Evolutionary conservation across 2,888 invertebrate genomes (phyloP), one percentile per base, ranked within the genome.

Genomic region (Clivina fossor): DNA sequence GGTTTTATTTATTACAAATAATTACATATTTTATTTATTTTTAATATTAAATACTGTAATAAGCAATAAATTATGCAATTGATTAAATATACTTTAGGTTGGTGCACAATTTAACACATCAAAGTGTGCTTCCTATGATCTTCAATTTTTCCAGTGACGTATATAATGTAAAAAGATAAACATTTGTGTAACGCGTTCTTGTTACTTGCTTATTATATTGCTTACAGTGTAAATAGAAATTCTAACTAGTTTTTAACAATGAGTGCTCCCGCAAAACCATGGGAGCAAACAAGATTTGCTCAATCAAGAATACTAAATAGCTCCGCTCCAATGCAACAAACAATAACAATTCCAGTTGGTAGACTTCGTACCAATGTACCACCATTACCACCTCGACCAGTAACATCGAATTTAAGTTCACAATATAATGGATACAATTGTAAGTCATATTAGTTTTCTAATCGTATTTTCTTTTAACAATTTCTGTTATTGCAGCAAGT

Each of bases 351-450:
- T 16, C 41, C 56, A 16, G 18, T 38, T 9, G 22, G 63, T 7
- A 66, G 71, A 60, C 64, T 22, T 8, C 26, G 53, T 3, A 38
- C 18, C 9, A 43, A 62, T 51, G 65, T 65, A 11, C 74, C 74
- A 5, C 63, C 67, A 30, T 61, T 74, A 44, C 74, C 74, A n/a
- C 74, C 74, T 2, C 65, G 72, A 57, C 75, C 74, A n/a, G n/a
- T n/a, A n/a, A n/a, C n/a, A n/a, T n/a, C n/a, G n/a, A n/a, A n/a
- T n/a, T 13, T 16, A 9, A 16, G 18, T 5, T 19, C 20, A 7
- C 40, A 22, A 3, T 22, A 40, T 9, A 16, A 20, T 7, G 40
- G 40, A 5, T 40, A 40, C 11, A 40, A 18, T 16, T 37, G 8
- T 4, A 9, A 37, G n/a, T n/a, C 19, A 44, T 33, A 19, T 33